phyloP scores from a whole-genome alignment of 1,140 invertebrate species.

The Pararge aegeria region DNA sequence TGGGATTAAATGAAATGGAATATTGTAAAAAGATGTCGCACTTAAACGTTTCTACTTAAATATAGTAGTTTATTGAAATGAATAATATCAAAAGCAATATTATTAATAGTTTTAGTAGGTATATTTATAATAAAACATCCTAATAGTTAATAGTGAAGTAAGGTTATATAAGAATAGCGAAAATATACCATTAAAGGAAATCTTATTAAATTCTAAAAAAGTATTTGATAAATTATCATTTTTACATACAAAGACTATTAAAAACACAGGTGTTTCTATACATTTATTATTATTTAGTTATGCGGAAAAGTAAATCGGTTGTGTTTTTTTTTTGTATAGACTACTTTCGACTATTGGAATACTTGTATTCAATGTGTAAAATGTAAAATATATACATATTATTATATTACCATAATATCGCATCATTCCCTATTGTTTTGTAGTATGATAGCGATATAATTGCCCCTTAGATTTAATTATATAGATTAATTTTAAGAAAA shows the following conservation, averaged over 20 bases:
- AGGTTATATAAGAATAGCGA: background rate
- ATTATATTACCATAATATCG: constrained; percentile 37
- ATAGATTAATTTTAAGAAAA: constrained; percentile 51
- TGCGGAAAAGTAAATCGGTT: background rate
- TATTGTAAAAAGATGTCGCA: too few species aligned
- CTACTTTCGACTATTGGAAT: background rate
- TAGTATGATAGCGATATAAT: constrained; percentile 67
- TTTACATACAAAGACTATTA: too few species aligned
- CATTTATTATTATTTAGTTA: background rate
- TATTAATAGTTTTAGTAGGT: background rate
- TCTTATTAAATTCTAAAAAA: background rate
- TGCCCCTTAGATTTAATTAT: constrained; percentile 52
- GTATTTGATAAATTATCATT: too few species aligned
- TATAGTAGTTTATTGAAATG: background rate
- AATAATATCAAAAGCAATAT: constrained; percentile 1
- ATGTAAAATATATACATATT: background rate
- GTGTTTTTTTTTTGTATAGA: background rate
- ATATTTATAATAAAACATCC: background rate
- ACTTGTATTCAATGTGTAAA: background rate
- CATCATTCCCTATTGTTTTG: constrained; percentile 64
- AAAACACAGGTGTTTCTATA: too few species aligned
- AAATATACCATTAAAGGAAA: background rate
- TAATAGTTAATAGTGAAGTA: background rate
- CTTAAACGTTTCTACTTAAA: too few species aligned
- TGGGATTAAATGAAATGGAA: too few species aligned